Conservation (phyloP, 2,888 invertebrate species). For the Pyrochroa serraticornis region DNA sequence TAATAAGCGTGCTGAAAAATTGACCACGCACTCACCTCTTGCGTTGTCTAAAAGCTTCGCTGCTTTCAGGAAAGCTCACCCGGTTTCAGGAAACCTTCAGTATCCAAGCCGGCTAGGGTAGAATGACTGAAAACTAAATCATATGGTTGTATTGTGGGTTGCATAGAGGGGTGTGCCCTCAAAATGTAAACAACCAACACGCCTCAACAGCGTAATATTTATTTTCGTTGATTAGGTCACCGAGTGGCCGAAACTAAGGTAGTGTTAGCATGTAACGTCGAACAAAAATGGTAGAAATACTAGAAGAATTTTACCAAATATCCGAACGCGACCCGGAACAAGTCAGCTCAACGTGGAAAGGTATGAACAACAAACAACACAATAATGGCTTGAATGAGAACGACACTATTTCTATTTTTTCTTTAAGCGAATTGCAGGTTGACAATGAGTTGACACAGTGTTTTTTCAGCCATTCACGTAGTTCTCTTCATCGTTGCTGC, state of each 20-base stretch:
- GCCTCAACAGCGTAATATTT: slow-evolving; percentile 19
- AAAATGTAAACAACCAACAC: slow-evolving; percentile 16
- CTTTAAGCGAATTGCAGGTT: neutral
- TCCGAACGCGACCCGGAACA: slow-evolving; percentile 1
- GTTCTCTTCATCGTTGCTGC: slow-evolving; percentile 1
- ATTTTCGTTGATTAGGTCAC: slow-evolving; percentile 26
- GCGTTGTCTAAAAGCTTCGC: no score
- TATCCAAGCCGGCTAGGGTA: neutral
- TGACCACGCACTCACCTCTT: no score
- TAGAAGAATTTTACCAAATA: slow-evolving; percentile 25
- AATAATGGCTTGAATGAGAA: neutral
- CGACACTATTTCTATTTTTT: neutral
- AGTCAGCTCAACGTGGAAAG: slow-evolving; percentile 16
- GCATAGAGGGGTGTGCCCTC: slow-evolving; percentile 14
- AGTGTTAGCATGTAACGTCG: slow-evolving; percentile 5
- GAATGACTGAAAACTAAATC: neutral
- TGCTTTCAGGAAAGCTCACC: no score
- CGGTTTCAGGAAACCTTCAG: neutral
- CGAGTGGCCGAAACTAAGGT: slow-evolving; percentile 4
- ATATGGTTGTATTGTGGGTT: slow-evolving; percentile 18
- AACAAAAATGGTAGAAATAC: slow-evolving; percentile 16
- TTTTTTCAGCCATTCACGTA: slow-evolving; percentile 13
- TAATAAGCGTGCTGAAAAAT: no score
- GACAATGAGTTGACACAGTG: neutral
- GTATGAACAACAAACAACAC: slow-evolving; percentile 3